These are phyloP conservation scores for Petaurus breviceps DNA, from an alignment of 2,113 vertebrate genomes.

Conservation along the genomic window DNA sequence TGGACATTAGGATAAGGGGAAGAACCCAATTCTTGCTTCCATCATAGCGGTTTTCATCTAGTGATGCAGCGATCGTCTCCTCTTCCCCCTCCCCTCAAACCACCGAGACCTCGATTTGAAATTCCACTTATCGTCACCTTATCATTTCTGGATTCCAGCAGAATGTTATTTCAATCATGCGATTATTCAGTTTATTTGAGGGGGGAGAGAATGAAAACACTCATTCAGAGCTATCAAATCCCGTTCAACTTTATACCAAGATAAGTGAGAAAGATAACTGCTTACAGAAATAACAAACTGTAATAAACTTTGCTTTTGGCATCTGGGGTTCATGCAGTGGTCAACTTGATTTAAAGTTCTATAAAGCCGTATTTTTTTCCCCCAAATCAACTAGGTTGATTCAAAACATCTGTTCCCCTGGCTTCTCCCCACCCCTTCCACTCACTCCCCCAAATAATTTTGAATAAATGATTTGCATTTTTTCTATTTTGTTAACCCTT, in stretches of 20 bases:
- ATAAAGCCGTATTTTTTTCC: constrained; percentile 81
- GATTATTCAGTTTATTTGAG: constrained; percentile 81
- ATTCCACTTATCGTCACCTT: constrained; percentile 76
- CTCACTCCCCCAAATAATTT: constrained; percentile 78
- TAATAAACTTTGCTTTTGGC: constrained; percentile 86
- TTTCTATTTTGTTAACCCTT: constrained; percentile 83
- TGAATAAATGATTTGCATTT: constrained; percentile 83
- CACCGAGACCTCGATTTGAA: constrained; percentile 77
- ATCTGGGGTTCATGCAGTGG: constrained; percentile 89
- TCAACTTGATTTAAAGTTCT: constrained; percentile 88
- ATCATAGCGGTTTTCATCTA: constrained; percentile 66
- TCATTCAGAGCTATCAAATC: constrained; percentile 82
- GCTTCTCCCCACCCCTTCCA: constrained; percentile 68
- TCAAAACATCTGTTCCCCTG: constrained; percentile 87
- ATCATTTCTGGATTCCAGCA: constrained; percentile 79
- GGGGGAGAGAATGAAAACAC: constrained; percentile 78
- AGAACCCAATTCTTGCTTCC: constrained; percentile 73
- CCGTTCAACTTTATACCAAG: constrained; percentile 84
- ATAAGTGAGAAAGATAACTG: constrained; percentile 87
- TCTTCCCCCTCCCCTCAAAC: constrained; percentile 46
- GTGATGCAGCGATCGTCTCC: constrained; percentile 57
- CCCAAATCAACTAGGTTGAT: constrained; percentile 86
- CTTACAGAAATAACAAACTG: constrained; percentile 86
- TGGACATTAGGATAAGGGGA: constrained; percentile 45
- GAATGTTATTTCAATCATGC: constrained; percentile 80